Percentiles rank a stretch among this genome's conserved stretches.
phyloP scores from a whole-genome alignment of 2,888 invertebrate genomes.

The Tanypteryx hageni region DNA sequence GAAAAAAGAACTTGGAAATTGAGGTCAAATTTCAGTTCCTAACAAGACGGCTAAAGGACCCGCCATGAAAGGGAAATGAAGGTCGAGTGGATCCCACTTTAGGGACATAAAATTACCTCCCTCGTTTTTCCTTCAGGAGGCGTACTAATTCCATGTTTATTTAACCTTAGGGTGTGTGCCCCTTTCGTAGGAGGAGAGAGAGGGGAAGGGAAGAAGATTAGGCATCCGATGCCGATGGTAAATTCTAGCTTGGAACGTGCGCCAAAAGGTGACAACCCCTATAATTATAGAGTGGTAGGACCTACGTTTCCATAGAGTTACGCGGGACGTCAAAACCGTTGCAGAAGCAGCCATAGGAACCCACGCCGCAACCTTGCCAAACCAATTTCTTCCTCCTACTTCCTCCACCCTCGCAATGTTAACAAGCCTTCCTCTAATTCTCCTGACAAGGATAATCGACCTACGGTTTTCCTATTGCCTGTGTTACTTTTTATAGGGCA shows the following conservation, averaged over 20 bases:
- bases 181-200: not conserved
- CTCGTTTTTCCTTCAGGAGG: not conserved
- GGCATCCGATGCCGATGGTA: not conserved
- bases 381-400: not conserved
- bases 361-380: not conserved
- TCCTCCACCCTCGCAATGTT: not conserved
- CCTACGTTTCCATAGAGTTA: not conserved
- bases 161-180: constrained; percentile 22
- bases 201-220: not conserved
- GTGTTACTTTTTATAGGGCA: not conserved
- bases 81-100: constrained; percentile 18
- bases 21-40: constrained; percentile 8
- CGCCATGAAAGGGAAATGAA: constrained; percentile 23
- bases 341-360: constrained; percentile 22
- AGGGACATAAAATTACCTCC: constrained; percentile 19
- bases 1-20: not conserved
- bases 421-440: not conserved
- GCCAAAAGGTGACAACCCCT: not conserved
- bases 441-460: not conserved
- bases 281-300: not conserved
- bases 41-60: not conserved
- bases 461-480: not conserved
- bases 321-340: not conserved
- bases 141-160: constrained; percentile 11
- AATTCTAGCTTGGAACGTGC: constrained; percentile 10